phyloP scores from a whole-genome alignment of 2,113 vertebrate genomes.

The Tursiops truncatus region DNA sequence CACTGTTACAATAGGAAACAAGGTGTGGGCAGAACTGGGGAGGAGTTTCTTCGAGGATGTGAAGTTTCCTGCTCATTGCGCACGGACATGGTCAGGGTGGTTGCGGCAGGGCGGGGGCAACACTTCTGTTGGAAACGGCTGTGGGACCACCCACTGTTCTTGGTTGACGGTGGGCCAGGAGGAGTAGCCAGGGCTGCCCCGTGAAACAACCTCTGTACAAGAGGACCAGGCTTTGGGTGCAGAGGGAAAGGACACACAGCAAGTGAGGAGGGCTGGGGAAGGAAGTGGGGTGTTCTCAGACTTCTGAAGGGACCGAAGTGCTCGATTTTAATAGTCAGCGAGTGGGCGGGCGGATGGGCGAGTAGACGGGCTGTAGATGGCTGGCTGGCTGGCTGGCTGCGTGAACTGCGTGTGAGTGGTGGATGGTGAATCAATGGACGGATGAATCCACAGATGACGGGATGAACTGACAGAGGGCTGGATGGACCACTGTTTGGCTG shows the following conservation, averaged over 20 bases:
- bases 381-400: not conserved
- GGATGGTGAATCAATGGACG: not conserved
- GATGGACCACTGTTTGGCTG: not conserved
- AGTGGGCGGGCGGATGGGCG: not conserved
- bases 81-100: rapidly evolving
- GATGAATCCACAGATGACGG: not conserved
- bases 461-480: rapidly evolving
- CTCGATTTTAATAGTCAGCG: not conserved
- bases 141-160: not conserved
- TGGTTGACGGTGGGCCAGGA: not conserved
- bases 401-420: not conserved
- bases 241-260: too few relatives aligned
- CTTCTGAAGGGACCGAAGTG: not conserved
- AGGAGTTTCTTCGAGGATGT: too few relatives aligned
- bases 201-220: rapidly evolving
- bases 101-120: not conserved
- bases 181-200: not conserved
- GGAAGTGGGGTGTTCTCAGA: not conserved
- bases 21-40: rapidly evolving
- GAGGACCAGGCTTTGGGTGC: not conserved
- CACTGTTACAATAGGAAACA: not conserved
- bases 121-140: rapidly evolving
- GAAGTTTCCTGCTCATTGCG: not conserved
- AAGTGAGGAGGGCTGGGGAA: rapidly evolving
- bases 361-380: too few relatives aligned